Conservation (phyloP, 2,797 vertebrate genomes). For the Taeniopygia guttata region DNA sequence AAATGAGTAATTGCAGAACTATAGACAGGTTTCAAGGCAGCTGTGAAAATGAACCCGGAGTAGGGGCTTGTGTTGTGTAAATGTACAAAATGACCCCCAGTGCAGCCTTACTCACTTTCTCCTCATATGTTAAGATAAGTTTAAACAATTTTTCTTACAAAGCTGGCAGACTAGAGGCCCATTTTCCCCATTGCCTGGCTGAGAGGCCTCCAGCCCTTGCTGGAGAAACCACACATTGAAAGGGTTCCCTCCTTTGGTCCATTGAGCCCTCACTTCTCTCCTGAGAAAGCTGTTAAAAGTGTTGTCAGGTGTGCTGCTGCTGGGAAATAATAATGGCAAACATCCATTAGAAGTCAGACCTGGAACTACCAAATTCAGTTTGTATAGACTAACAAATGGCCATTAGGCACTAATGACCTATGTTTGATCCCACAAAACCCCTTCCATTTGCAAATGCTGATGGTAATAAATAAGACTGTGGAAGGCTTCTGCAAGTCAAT, state of each 20-base stretch:
- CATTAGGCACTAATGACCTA: slow-evolving; percentile 11
- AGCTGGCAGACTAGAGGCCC: not conserved
- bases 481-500: slow-evolving; percentile 20
- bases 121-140: not conserved
- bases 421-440: slow-evolving; percentile 6
- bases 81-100: not conserved
- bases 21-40: not conserved
- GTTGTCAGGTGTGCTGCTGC: slow-evolving; percentile 10
- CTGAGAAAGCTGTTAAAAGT: not conserved
- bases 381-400: slow-evolving; percentile 27
- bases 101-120: not conserved
- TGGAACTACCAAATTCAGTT: slow-evolving; percentile 15
- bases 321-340: slow-evolving; percentile 43
- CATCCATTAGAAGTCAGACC: not conserved
- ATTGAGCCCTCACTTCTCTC: not conserved
- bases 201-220: not conserved
- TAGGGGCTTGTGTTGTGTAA: not conserved
- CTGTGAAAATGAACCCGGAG: not conserved
- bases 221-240: not conserved
- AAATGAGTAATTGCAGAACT: not conserved
- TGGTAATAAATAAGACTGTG: slow-evolving; percentile 7
- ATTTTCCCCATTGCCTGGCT: accelerated
- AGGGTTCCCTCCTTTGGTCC: not conserved
- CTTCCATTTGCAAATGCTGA: slow-evolving; percentile 18
- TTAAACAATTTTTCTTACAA: not conserved